These are phyloP conservation scores for Cremastobaeus sp. DNA, from an alignment of 2,888 invertebrate species.

Conservation along the genomic window DNA sequence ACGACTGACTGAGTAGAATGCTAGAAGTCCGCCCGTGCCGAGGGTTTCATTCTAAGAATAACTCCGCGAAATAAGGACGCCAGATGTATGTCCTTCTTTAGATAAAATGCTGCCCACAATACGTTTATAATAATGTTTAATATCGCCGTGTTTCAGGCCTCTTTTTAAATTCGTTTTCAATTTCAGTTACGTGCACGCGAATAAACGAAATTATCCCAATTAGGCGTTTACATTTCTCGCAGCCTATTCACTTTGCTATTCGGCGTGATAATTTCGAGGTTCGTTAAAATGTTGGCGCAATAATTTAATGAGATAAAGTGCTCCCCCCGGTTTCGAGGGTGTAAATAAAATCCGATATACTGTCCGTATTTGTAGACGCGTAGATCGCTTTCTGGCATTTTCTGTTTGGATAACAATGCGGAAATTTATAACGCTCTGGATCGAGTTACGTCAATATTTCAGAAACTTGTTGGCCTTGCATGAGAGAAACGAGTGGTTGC, in stretches of 20 bases:
- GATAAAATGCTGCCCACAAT: conserved; percentile 55
- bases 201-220: too few relatives aligned
- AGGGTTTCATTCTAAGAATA: conserved; percentile 61
- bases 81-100: conserved; percentile 50
- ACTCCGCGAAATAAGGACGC: conserved; percentile 51
- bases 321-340: too few relatives aligned
- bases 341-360: too few relatives aligned
- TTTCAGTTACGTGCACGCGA: too few relatives aligned
- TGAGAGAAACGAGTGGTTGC: neutral
- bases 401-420: conserved; percentile 6
- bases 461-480: neutral
- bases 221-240: too few relatives aligned
- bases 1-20: conserved; percentile 57
- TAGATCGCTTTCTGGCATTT: neutral
- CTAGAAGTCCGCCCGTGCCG: conserved; percentile 59
- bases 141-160: neutral
- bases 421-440: conserved; percentile 1
- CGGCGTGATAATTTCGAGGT: too few relatives aligned
- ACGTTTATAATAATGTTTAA: conserved; percentile 50
- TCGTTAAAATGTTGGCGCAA: too few relatives aligned
- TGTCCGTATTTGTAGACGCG: neutral
- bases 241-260: too few relatives aligned
- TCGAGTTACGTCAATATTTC: conserved; percentile 13
- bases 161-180: neutral
- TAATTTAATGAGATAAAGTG: too few relatives aligned